Percentiles rank a stretch among this genome's conserved stretches.
These are phyloP conservation scores for Sebastolobus alascanus DNA, from an alignment of 2,797 vertebrate genomes.

Conservation along the genomic window DNA sequence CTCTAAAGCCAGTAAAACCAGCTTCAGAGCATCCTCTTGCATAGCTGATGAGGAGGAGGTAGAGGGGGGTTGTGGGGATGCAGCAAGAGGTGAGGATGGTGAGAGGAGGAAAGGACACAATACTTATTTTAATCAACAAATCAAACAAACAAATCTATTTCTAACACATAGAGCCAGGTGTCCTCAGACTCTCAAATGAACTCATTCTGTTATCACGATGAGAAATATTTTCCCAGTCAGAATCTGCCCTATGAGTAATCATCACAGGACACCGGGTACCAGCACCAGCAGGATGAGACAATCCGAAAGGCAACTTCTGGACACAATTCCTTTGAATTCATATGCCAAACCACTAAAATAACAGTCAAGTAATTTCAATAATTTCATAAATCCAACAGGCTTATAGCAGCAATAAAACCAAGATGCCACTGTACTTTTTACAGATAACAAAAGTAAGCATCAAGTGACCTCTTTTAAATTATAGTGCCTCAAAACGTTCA, in stretches of 20 bases:
- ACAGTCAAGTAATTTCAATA: neutral
- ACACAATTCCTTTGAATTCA: slow-evolving; percentile 5
- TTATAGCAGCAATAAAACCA: neutral
- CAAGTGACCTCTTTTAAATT: neutral
- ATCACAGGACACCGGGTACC: slow-evolving; percentile 84
- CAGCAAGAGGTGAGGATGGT: neutral
- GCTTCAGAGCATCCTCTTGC: slow-evolving; percentile 97
- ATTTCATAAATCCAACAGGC: neutral
- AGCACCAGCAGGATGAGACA: slow-evolving; percentile 37
- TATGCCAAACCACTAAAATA: neutral
- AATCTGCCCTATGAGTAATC: slow-evolving; percentile 98
- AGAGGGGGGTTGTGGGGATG: neutral
- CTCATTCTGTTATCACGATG: slow-evolving; percentile 79
- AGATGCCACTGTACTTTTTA: neutral
- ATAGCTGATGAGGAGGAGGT: slow-evolving; percentile 85
- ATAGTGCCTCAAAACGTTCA: neutral
- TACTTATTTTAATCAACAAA: neutral
- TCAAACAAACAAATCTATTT: slow-evolving; percentile 4
- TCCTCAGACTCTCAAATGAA: slow-evolving; percentile 76
- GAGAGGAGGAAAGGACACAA: neutral
- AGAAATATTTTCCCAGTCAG: slow-evolving; percentile 85
- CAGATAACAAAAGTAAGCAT: neutral
- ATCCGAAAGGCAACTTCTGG: neutral
- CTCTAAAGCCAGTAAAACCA: slow-evolving; percentile 94
- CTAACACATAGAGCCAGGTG: slow-evolving; percentile 35